Evolutionary conservation across 2,797 vertebrate species (phyloP), one percentile per base, ranked within the genome.

Genomic region (Lutjanus argentimaculatus): DNA sequence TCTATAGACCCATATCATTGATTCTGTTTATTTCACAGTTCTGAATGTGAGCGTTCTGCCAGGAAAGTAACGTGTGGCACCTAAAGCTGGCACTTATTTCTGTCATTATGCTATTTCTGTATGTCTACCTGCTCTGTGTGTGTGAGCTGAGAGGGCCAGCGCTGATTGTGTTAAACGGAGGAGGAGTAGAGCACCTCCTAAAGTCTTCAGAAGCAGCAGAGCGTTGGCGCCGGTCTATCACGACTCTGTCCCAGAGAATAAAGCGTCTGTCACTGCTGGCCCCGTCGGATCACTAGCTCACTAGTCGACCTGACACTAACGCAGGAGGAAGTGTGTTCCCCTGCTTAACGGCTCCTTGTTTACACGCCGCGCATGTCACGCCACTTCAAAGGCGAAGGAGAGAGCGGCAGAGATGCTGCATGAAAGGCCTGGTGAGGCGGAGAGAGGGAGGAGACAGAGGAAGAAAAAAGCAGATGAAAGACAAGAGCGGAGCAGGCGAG

Each of bases 301-400:
- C 84, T 42, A 79, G 85, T 86, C 85, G 81, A 55, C 85, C 86
- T 94, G 94, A 94, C 91, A 89, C 89, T 92, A 92, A 92, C 89
- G 81, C 89, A 83, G 90, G 90, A 83, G 85, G 92, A 94, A 95
- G 91, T 89, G 90, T 92, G 94, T 92, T 94, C 91, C 88, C 84
- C 85, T 81, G 84, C 91, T 94, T 93, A 91, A 91, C 91, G 85
- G 87, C 86, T 74, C 80, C 92, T 92, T 95, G 94, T 96, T 96
- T 95, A 96, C 95, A 95, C 84, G 94, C 89, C 79, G 75, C 77
- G 85, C 86, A 85, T 93, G 93, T 93, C 90, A 89, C 85, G 67
- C 92, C 57, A 83, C 93, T 94, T 95, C 86, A 93, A 94, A 94
- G 88, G 71, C 53, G 72, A 67, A 79, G 85, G 88, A 86, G 81